These are phyloP conservation scores for Panopea generosa DNA, from an alignment of 2,888 invertebrate species.

Conservation along the genomic window DNA sequence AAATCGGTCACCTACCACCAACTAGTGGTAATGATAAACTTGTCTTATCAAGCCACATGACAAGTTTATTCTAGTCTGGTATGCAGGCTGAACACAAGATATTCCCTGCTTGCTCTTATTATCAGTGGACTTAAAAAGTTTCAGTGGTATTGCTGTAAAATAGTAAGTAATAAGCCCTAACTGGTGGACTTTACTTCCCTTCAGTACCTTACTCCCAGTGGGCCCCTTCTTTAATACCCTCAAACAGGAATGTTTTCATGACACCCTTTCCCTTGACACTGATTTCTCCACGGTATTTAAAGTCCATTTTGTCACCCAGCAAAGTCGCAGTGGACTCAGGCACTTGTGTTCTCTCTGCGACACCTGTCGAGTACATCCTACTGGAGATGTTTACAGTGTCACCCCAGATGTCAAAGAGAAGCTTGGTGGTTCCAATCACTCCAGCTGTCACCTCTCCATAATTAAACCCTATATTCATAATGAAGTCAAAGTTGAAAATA, in stretches of 20 bases:
- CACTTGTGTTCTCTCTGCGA: constrained; percentile 91
- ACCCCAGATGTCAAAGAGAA: constrained; percentile 99
- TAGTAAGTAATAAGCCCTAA: too few species aligned
- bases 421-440: constrained; percentile 96
- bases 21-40: too few species aligned
- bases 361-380: constrained; percentile 98
- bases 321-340: constrained; percentile 86
- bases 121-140: too few species aligned
- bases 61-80: too few species aligned
- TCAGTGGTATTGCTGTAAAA: too few species aligned
- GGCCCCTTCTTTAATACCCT: constrained; percentile 74
- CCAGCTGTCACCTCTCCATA: constrained; percentile 98
- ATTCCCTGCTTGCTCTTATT: too few species aligned
- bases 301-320: constrained; percentile 91
- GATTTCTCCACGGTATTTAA: constrained; percentile 96
- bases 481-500: constrained; percentile 85
- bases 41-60: too few species aligned
- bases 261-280: constrained; percentile 98
- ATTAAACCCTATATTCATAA: constrained; percentile 92
- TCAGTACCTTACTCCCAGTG: constrained; percentile 67
- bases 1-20: too few species aligned
- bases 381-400: constrained; percentile 99
- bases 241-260: constrained; percentile 94
- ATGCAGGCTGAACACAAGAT: too few species aligned
- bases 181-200: too few species aligned